Percentiles rank a stretch among this genome's conserved stretches.
phyloP scores from a whole-genome alignment of 2,797 vertebrate genomes.

The Acrossocheilus wenchowensis region DNA sequence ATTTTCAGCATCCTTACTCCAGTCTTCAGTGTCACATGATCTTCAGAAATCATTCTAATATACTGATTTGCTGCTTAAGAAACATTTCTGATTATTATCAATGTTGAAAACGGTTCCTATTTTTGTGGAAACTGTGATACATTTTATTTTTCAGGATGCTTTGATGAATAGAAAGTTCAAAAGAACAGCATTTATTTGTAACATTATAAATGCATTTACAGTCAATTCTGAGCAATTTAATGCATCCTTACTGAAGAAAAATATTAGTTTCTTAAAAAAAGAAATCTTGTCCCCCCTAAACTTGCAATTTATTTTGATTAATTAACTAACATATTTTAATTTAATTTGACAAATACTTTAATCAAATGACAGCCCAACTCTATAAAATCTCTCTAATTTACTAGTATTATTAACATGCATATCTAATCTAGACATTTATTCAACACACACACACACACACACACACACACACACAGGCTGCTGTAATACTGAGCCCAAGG shows the following conservation, averaged over 20 bases:
- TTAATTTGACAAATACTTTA: neutral
- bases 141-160: neutral
- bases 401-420: neutral
- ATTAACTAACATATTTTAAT: neutral
- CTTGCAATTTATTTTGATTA: neutral
- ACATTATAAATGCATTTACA: neutral
- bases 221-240: neutral
- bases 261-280: neutral
- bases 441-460: neutral
- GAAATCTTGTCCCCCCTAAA: neutral
- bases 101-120: neutral
- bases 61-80: neutral
- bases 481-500: constrained; percentile 3
- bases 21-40: neutral
- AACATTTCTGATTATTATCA: neutral
- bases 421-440: neutral
- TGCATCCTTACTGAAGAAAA: neutral
- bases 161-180: neutral
- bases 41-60: neutral
- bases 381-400: no score
- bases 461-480: neutral
- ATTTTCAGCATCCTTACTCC: neutral
- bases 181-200: neutral
- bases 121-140: neutral
- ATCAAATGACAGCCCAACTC: neutral